A percentile compares a stretch with the other conserved stretches of the same genome.
Evolutionary conservation across 2,113 vertebrate genomes (phyloP).

Genomic region (Tapirus terrestris): DNA sequence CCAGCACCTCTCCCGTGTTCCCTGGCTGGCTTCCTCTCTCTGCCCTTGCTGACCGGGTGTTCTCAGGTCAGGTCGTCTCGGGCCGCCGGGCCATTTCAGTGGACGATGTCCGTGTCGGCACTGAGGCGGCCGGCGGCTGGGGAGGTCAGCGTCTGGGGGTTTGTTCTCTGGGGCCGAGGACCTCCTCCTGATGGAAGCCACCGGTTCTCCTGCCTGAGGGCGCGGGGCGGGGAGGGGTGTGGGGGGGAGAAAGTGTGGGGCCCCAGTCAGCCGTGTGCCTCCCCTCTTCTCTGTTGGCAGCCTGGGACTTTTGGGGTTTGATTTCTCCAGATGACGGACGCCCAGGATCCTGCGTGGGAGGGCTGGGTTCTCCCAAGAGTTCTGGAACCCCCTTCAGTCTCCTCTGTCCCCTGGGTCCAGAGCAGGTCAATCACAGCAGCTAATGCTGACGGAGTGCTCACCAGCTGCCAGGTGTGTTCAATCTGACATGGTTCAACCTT

Average conservation of each 20-base stretch:
- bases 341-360: too few relatives aligned
- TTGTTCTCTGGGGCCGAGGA: neutral
- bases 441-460: neutral
- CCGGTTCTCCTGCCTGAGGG: neutral
- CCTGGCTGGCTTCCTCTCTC: too few relatives aligned
- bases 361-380: neutral
- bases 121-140: neutral
- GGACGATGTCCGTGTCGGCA: neutral
- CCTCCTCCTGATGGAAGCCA: neutral
- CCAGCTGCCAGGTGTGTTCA: neutral
- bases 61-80: neutral
- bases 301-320: too few relatives aligned
- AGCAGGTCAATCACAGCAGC: neutral
- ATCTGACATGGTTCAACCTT: too few relatives aligned
- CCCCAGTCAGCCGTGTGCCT: too few relatives aligned
- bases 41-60: neutral
- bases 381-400: neutral
- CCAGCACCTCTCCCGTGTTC: too few relatives aligned
- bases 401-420: too few relatives aligned
- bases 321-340: too few relatives aligned
- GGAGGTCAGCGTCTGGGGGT: accelerated
- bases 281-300: too few relatives aligned
- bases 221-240: neutral
- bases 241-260: too few relatives aligned
- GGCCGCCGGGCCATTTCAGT: neutral